phyloP scores from a whole-genome alignment of 2,888 invertebrate genomes.

The Lamellibrachia columna region DNA sequence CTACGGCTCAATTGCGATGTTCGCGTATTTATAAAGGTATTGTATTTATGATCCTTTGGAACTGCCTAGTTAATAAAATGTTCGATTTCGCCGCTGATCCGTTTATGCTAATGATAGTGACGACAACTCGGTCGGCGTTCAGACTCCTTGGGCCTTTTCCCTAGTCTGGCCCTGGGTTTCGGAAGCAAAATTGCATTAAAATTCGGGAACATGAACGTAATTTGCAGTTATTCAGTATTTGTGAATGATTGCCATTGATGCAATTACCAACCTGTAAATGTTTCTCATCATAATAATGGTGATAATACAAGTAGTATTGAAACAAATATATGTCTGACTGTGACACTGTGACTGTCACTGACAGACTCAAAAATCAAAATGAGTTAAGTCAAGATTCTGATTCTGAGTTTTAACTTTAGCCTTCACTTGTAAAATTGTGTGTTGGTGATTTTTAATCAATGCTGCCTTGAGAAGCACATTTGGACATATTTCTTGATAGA shows the following conservation, averaged over 20 bases:
- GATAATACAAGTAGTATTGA: background rate
- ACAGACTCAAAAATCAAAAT: no score
- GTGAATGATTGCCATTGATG: background rate
- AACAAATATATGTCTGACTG: no score
- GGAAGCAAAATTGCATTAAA: background rate
- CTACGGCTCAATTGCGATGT: conserved; percentile 7
- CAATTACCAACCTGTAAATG: background rate
- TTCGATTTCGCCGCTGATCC: background rate
- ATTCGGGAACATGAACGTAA: background rate
- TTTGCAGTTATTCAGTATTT: background rate
- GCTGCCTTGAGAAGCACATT: background rate
- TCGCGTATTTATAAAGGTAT: conserved; percentile 2
- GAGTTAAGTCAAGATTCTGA: no score
- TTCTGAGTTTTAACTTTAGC: no score
- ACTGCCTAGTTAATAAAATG: background rate
- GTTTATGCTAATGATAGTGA: background rate
- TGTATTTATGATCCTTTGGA: background rate
- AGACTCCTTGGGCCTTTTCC: background rate
- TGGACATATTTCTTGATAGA: background rate
- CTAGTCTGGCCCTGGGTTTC: background rate
- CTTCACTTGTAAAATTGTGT: background rate
- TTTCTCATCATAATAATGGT: background rate
- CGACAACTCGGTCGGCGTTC: background rate
- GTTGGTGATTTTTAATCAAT: background rate
- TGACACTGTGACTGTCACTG: no score